Evolutionary conservation across 2,888 invertebrate genomes (phyloP).

Genomic region (Eledona agricola): DNA sequence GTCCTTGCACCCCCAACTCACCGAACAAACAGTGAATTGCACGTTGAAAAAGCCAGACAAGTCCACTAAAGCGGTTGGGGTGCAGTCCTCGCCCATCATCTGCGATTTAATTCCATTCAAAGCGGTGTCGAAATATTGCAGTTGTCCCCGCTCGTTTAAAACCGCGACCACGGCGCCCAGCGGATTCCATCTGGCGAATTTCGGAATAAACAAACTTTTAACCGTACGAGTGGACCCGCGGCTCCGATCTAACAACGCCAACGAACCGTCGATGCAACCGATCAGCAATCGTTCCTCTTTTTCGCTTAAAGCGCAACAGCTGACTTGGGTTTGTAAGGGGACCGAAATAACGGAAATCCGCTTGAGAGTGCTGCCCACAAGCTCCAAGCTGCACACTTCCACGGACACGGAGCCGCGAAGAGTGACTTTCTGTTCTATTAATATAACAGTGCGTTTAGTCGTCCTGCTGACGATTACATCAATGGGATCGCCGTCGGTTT

Average conservation of each 20-base stretch:
- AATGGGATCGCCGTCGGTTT: constrained; percentile 90
- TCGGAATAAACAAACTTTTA: constrained; percentile 83
- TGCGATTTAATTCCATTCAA: constrained; percentile 74
- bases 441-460: constrained; percentile 75
- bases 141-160: constrained; percentile 75
- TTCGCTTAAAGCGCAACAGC: constrained; percentile 74
- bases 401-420: constrained; percentile 75
- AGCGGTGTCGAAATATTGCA: constrained; percentile 80
- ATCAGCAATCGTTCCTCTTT: constrained; percentile 76
- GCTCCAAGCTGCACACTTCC: constrained; percentile 73
- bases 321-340: constrained; percentile 74
- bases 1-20: constrained; percentile 57
- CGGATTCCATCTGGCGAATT: constrained; percentile 76
- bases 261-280: constrained; percentile 85
- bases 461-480: constrained; percentile 79
- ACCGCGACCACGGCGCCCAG: constrained; percentile 74
- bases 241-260: constrained; percentile 80
- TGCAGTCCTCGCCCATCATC: constrained; percentile 72
- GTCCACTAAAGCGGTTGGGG: constrained; percentile 70
- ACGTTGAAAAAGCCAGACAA: constrained; percentile 68
- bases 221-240: constrained; percentile 79
- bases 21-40: constrained; percentile 55
- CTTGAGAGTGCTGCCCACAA: constrained; percentile 69
- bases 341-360: constrained; percentile 74
- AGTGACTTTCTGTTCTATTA: constrained; percentile 82